Conservation (phyloP, 64 coral and sea anemone species). For the Montipora efflorescens region DNA sequence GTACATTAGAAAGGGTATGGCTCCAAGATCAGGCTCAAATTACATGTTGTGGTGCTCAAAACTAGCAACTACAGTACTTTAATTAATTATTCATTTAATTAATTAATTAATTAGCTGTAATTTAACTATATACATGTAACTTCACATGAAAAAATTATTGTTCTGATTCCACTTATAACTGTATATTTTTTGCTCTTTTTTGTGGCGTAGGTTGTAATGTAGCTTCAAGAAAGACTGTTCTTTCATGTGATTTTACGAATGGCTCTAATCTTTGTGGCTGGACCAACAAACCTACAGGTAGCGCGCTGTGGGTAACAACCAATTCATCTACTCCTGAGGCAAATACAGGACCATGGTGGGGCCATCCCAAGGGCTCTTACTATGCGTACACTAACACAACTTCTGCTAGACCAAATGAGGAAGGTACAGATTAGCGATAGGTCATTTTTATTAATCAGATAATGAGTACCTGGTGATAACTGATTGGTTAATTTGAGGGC, state of each 20-base stretch:
- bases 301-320: slow-evolving; percentile 58
- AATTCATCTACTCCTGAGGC: slow-evolving; percentile 46
- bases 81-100: too few species aligned
- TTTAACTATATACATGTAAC: too few species aligned
- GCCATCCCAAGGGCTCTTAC: slow-evolving; percentile 72
- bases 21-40: too few species aligned
- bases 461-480: too few species aligned
- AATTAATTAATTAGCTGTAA: too few species aligned
- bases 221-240: slow-evolving; percentile 36
- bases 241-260: slow-evolving; percentile 85
- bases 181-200: background rate
- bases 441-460: background rate
- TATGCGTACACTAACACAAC: slow-evolving; percentile 79
- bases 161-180: too few species aligned
- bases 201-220: slow-evolving; percentile 73
- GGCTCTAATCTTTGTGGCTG: slow-evolving; percentile 72
- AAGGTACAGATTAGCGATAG: slow-evolving; percentile 41
- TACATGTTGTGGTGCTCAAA: too few species aligned
- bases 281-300: background rate
- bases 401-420: background rate
- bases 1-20: too few species aligned
- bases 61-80: too few species aligned
- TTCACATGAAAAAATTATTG: too few species aligned
- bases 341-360: slow-evolving; percentile 88
- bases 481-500: too few species aligned